Conservation (phyloP, 2,797 vertebrate genomes). For the Ctenopoma multispine region DNA sequence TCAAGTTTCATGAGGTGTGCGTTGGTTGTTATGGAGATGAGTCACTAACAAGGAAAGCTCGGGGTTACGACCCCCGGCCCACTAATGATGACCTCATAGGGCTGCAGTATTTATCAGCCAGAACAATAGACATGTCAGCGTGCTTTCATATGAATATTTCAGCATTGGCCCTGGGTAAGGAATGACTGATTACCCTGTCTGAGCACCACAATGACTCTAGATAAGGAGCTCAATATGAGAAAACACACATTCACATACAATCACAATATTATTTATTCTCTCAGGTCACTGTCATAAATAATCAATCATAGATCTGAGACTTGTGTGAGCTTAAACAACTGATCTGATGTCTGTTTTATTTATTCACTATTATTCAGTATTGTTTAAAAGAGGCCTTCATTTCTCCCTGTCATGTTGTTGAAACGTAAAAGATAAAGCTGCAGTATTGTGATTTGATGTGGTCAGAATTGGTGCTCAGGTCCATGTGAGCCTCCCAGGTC, state of each 20-base stretch:
- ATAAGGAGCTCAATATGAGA: slow-evolving; percentile 60
- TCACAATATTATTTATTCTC: slow-evolving; percentile 63
- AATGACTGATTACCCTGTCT: slow-evolving; percentile 72
- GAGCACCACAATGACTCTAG: slow-evolving; percentile 64
- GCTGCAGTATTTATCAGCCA: slow-evolving; percentile 66
- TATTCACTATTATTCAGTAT: slow-evolving; percentile 13
- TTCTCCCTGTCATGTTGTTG: neutral
- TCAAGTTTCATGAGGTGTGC: slow-evolving; percentile 84
- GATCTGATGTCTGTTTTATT: slow-evolving; percentile 29
- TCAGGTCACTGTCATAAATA: slow-evolving; percentile 55
- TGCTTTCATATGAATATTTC: slow-evolving; percentile 74
- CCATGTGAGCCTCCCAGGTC: slow-evolving; percentile 6
- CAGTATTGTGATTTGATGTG: neutral
- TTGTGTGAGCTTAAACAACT: slow-evolving; percentile 39
- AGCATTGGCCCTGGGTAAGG: slow-evolving; percentile 51
- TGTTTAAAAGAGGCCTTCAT: neutral
- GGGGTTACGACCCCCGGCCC: slow-evolving; percentile 59
- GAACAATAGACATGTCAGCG: slow-evolving; percentile 66
- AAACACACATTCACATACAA: slow-evolving; percentile 55
- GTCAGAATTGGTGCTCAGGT: neutral
- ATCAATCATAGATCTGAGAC: slow-evolving; percentile 45
- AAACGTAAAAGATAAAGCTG: neutral
- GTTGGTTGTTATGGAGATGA: slow-evolving; percentile 69
- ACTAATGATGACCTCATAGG: slow-evolving; percentile 74
- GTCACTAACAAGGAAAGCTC: slow-evolving; percentile 60